Evolutionary conservation across 2,888 invertebrate species (phyloP), one percentile per base, ranked within the genome.

Genomic region (Rapana venosa): DNA sequence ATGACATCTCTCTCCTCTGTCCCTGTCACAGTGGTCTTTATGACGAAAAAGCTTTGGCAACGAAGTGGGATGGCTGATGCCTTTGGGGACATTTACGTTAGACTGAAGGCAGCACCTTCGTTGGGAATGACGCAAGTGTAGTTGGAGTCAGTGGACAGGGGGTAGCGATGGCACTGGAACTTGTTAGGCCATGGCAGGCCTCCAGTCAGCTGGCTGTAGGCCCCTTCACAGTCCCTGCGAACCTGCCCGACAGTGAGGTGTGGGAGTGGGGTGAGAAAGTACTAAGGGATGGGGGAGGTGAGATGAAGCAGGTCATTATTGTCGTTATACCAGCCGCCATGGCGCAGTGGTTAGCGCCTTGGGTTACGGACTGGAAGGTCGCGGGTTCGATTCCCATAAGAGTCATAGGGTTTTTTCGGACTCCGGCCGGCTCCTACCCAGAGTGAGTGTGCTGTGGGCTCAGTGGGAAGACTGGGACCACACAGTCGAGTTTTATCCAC

Each of bases 121-220:
- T 84, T 90, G 0, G 94, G 94, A 90, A 93, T 92, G 32, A 92
- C 92, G 84, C 94, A 94, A 0, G 87, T 81, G 20, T 89, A 85
- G 84, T 90, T 85, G 8, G 32, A n/a, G 87, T 87, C 89, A 30
- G 86, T 30, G 70, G 77, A 87, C 32, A 90, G 86, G 26, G 94
- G 93, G 88, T 92, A 95, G 2, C 94, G 92, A 85, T 94, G 94
- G 90, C 95, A 95, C 87, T 95, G 95, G 47, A 95, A 92, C 91
- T 95, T 95, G 87, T 93, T 93, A 22, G 94, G 94, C 95, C 95
- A 95, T 13, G 93, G 93, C 1, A 95, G 91, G 0, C 94, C 94
- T 4, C 92, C 91, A n/a, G 93, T 92, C 47, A 92, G 81, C 32
- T 91, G 88, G 22, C 87, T 79, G 84, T 93, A 93, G 47, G 90